These are phyloP conservation scores for Siniperca chuatsi DNA, from an alignment of 2,113 vertebrate species.

Conservation along the genomic window DNA sequence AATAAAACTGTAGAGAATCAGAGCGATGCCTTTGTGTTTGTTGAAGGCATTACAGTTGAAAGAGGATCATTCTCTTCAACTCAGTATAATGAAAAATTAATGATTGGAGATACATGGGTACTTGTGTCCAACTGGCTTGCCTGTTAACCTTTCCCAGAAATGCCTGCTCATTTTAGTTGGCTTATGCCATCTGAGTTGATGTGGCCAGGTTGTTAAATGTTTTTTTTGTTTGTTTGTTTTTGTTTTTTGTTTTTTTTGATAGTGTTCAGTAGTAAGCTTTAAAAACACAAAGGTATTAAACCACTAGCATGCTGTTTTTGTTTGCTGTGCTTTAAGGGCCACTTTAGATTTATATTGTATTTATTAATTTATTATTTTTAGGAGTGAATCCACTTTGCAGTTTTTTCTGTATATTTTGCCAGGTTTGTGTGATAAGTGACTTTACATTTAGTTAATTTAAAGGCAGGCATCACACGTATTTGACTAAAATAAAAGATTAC, in stretches of 20 bases:
- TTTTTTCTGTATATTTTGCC: background rate
- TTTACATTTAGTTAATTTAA: background rate
- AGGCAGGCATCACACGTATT: background rate
- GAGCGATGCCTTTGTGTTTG: background rate
- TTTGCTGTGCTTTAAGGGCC: too few species aligned
- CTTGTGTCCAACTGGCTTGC: background rate
- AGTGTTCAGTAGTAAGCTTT: background rate
- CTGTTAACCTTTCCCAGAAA: background rate
- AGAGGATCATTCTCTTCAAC: background rate
- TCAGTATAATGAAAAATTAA: background rate
- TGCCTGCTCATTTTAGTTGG: too few species aligned
- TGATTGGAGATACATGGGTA: background rate
- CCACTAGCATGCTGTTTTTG: too few species aligned
- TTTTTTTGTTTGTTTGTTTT: background rate
- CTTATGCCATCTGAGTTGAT: background rate
- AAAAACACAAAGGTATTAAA: background rate
- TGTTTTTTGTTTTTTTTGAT: background rate
- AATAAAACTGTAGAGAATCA: background rate
- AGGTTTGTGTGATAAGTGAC: background rate
- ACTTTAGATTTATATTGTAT: too few species aligned
- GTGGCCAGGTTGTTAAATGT: background rate
- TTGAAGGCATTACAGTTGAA: background rate
- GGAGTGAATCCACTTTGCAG: background rate
- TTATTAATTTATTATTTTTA: background rate
- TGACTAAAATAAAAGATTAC: background rate